phyloP scores from a whole-genome alignment of 2,797 vertebrate genomes.

The Pygocentrus nattereri region DNA sequence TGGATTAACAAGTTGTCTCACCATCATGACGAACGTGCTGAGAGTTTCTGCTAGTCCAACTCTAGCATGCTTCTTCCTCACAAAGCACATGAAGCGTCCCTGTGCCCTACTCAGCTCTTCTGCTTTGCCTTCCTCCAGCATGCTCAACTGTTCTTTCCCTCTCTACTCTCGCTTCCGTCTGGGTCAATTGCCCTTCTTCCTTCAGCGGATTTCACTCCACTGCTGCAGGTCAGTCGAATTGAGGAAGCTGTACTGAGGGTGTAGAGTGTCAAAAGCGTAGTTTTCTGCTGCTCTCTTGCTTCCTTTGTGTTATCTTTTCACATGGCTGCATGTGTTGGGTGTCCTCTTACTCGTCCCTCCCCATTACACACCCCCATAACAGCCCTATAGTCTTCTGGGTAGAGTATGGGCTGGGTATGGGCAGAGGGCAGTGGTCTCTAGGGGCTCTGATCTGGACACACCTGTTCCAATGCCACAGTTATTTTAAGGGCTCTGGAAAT shows the following conservation, averaged over 20 bases:
- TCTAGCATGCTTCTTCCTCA: constrained; percentile 70
- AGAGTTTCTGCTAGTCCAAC: constrained; percentile 84
- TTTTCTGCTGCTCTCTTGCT: neutral
- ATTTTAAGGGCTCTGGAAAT: neutral
- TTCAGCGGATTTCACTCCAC: neutral
- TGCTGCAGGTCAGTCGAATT: neutral
- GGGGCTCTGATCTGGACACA: neutral
- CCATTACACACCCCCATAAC: constrained; percentile 38
- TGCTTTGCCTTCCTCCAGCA: constrained; percentile 60
- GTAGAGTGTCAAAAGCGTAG: neutral
- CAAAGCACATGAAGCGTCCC: constrained; percentile 55
- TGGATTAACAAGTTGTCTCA: constrained; percentile 71
- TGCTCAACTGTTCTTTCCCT: constrained; percentile 65
- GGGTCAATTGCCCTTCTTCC: neutral
- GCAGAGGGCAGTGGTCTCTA: neutral
- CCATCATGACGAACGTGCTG: constrained; percentile 88
- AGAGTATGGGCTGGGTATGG: neutral
- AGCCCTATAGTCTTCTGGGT: constrained; percentile 34
- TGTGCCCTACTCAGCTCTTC: constrained; percentile 36
- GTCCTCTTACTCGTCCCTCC: constrained; percentile 35
- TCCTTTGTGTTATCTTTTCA: constrained; percentile 9
- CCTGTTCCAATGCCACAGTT: neutral
- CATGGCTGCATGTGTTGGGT: neutral
- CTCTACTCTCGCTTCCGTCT: neutral
- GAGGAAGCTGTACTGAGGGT: neutral